Evolutionary conservation across 2,113 vertebrate species (phyloP).

Genomic region (Nothobranchius furzeri): DNA sequence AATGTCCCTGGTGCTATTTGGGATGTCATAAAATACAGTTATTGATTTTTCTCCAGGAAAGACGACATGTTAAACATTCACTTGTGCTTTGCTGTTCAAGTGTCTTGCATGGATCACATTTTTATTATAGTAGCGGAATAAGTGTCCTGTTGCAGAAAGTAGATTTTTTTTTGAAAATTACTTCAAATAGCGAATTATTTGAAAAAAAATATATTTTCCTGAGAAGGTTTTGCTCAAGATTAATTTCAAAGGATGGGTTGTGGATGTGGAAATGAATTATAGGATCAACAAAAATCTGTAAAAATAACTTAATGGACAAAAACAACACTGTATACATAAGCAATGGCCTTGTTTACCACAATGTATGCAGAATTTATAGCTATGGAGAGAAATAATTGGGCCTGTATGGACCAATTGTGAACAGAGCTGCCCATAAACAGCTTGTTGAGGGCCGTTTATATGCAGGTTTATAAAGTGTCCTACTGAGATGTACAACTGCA

Average conservation of each 20-base stretch:
- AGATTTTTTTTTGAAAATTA: too few relatives aligned
- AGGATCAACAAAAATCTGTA: not conserved
- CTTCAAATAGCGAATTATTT: too few relatives aligned
- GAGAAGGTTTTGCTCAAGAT: too few relatives aligned
- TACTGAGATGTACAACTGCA: not conserved
- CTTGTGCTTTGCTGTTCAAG: too few relatives aligned
- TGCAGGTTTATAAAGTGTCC: not conserved
- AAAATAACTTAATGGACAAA: not conserved
- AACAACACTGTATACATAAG: not conserved
- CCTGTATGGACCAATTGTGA: conserved; percentile 2
- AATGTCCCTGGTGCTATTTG: conserved; percentile 12
- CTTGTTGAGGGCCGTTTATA: not conserved
- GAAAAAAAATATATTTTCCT: too few relatives aligned
- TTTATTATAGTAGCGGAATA: too few relatives aligned
- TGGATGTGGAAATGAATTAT: too few relatives aligned
- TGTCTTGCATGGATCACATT: too few relatives aligned
- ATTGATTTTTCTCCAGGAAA: conserved; percentile 29
- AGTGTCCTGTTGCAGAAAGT: too few relatives aligned
- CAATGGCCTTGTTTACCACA: not conserved
- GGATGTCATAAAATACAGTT: conserved; percentile 19
- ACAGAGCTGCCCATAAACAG: not conserved
- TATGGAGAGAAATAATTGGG: conserved; percentile 1
- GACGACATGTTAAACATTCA: conserved; percentile 30
- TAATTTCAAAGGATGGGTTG: too few relatives aligned
- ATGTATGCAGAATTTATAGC: not conserved